These are phyloP conservation scores for Catagonus wagneri DNA, from an alignment of 2,113 vertebrate genomes.

Conservation along the genomic window DNA sequence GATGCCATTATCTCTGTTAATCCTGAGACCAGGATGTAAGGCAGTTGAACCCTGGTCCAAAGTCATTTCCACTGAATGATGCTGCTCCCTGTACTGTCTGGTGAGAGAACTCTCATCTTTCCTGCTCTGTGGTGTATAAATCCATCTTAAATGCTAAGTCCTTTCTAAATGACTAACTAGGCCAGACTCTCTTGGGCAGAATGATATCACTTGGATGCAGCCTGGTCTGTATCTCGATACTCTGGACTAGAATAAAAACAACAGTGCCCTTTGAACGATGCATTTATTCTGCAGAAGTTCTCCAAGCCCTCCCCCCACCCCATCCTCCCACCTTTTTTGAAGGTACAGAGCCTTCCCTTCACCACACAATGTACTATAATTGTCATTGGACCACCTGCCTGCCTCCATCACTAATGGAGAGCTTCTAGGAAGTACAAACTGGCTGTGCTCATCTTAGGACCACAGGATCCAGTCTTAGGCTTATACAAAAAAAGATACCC, in stretches of 20 bases:
- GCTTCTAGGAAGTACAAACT: neutral
- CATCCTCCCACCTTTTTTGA: accelerated
- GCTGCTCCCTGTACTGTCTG: neutral
- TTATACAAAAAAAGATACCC: neutral
- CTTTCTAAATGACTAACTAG: neutral
- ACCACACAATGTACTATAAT: accelerated
- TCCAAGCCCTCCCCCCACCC: accelerated
- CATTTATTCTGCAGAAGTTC: neutral
- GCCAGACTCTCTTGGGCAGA: neutral
- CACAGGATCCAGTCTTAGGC: too few relatives aligned
- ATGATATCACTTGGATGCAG: neutral
- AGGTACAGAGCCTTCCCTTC: neutral
- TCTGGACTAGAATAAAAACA: neutral
- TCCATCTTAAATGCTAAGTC: neutral
- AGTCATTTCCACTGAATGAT: neutral
- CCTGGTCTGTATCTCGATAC: neutral
- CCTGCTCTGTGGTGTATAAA: neutral
- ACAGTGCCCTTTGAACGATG: neutral
- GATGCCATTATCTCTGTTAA: neutral
- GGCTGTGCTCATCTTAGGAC: neutral
- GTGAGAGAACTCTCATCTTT: neutral
- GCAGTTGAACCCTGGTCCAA: neutral
- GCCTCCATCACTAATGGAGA: neutral
- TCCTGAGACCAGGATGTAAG: neutral
- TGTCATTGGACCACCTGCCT: neutral